Evolutionary conservation across 1,140 invertebrate genomes (phyloP).

Genomic region (Macrobrachium nipponense): DNA sequence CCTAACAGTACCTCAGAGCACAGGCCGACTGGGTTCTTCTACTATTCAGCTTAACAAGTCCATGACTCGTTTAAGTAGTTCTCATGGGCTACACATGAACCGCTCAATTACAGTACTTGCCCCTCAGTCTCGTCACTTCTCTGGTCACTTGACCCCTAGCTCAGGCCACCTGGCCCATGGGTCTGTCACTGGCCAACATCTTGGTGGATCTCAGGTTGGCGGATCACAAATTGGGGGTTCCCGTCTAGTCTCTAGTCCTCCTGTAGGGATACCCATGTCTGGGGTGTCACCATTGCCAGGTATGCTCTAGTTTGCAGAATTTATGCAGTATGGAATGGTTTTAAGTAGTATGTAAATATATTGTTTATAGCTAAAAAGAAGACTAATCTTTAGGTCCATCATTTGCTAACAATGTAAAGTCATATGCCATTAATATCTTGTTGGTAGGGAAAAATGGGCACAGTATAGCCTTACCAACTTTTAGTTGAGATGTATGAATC

Average conservation of each 20-base stretch:
- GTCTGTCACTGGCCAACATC: slow-evolving; percentile 32
- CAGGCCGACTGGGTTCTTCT: slow-evolving; percentile 72
- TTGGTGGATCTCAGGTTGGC: slow-evolving; percentile 43
- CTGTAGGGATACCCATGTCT: slow-evolving; percentile 65
- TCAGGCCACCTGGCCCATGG: slow-evolving; percentile 31
- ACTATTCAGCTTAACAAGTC: slow-evolving; percentile 83
- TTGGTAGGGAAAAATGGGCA: background rate
- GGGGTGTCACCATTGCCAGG: slow-evolving; percentile 73
- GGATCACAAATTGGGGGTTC: slow-evolving; percentile 61
- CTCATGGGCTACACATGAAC: slow-evolving; percentile 74
- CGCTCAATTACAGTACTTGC: slow-evolving; percentile 61
- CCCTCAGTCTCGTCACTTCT: slow-evolving; percentile 47
- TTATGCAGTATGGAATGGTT: background rate
- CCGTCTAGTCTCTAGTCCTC: slow-evolving; percentile 64
- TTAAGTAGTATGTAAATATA: background rate
- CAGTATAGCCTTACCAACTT: background rate
- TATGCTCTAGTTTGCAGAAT: background rate
- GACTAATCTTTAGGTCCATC: too few species aligned
- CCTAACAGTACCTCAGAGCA: slow-evolving; percentile 65
- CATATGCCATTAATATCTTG: too few species aligned
- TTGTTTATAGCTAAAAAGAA: background rate
- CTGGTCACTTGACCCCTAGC: slow-evolving; percentile 44
- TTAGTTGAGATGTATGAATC: background rate
- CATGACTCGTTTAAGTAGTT: slow-evolving; percentile 83
- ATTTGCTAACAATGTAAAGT: too few species aligned